These are phyloP conservation scores for Syrphus vitripennis DNA, from an alignment of 2,888 invertebrate genomes.

Conservation along the genomic window DNA sequence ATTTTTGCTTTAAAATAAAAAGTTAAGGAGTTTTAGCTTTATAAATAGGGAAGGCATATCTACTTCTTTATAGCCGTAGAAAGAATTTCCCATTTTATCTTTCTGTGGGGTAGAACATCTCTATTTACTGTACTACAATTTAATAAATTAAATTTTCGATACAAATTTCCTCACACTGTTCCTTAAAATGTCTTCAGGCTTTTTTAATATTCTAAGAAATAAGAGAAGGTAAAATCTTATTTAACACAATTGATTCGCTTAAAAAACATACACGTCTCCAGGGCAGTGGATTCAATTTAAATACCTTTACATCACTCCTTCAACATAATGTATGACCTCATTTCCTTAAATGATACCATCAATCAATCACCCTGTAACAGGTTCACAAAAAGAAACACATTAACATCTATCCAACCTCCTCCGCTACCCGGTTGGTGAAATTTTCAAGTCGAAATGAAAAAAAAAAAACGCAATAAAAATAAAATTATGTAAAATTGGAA, in stretches of 20 bases:
- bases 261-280: background rate
- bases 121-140: too few relatives aligned
- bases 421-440: background rate
- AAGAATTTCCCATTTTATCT: too few relatives aligned
- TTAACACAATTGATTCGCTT: background rate
- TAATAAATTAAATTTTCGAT: too few relatives aligned
- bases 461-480: constrained; percentile 14
- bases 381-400: background rate
- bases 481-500: constrained; percentile 19
- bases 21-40: too few relatives aligned
- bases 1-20: too few relatives aligned
- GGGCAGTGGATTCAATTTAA: background rate
- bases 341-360: constrained; percentile 32
- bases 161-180: too few relatives aligned
- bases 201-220: background rate
- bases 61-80: too few relatives aligned
- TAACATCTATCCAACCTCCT: background rate
- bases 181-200: background rate
- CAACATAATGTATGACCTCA: constrained; percentile 19
- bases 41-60: too few relatives aligned
- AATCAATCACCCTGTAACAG: constrained; percentile 26
- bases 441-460: background rate
- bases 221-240: background rate
- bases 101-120: too few relatives aligned
- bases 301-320: background rate